These are phyloP conservation scores for Cerastis rubricosa DNA, from an alignment of 2,888 invertebrate species.

Conservation along the genomic window DNA sequence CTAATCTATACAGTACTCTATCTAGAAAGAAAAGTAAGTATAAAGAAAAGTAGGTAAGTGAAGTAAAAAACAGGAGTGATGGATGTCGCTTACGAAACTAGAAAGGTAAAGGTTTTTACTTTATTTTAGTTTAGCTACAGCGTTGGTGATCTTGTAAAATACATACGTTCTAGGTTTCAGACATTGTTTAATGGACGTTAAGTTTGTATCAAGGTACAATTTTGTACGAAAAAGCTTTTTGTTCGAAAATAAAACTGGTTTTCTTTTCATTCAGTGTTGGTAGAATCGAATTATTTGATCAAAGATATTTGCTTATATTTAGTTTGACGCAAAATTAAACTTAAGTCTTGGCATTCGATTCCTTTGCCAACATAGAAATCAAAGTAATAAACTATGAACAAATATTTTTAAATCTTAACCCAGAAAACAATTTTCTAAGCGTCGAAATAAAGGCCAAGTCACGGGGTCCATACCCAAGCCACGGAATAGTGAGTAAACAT, in stretches of 20 bases:
- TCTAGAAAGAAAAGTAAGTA: no score
- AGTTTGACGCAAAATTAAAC: neutral
- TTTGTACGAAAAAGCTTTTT: neutral
- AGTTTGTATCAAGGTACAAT: neutral
- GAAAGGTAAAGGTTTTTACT: conserved; percentile 19
- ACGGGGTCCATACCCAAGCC: conserved; percentile 20
- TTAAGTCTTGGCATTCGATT: neutral
- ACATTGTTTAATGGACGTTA: neutral
- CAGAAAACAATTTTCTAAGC: conserved; percentile 51
- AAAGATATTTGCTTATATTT: neutral
- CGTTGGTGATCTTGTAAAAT: neutral
- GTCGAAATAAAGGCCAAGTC: conserved; percentile 48
- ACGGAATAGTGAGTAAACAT: conserved; percentile 18
- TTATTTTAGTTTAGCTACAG: conserved; percentile 27
- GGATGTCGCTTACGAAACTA: conserved; percentile 38
- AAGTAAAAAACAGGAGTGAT: conserved; percentile 48
- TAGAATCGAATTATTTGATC: neutral
- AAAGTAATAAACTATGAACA: conserved; percentile 42
- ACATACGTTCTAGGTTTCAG: neutral
- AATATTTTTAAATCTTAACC: conserved; percentile 56
- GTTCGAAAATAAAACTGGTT: neutral
- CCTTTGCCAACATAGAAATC: conserved; percentile 10
- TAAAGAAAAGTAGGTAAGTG: conserved; percentile 16
- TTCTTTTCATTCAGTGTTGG: neutral
- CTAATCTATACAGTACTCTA: neutral